Evolutionary conservation across 2,797 vertebrate species (phyloP), one percentile per base, ranked within the genome.

Genomic region (Arvicola amphibius): DNA sequence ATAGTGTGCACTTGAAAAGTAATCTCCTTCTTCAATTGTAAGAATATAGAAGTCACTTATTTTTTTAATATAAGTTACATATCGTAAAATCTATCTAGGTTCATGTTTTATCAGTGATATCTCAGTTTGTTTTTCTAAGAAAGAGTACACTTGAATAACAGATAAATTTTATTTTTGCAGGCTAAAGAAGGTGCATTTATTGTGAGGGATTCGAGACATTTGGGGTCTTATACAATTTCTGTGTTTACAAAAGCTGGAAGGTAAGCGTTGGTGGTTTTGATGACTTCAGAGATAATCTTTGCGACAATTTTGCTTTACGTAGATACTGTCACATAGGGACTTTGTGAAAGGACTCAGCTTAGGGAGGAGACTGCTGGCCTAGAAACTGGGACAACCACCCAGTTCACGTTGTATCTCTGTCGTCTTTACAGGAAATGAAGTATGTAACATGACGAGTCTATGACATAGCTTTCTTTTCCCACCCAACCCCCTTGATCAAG

Each of bases 201-300:
- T 90, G 99, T 99, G 88, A 99, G 99, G 93, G 99, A 99, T 95
- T 99, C 99, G 59, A 99, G 99, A 94, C 99, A 98, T 94, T 98
- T 98, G 56, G 99, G 99, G 25, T 96, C 98, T 71, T 99, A 99
- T 97, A 99, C 98, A 0, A 99, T 99, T 37, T 99, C 99, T 0
- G 97, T 99, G 78, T 99, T 99, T 92, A 98, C 98, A 0, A 99
- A 80, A 95, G 98, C 97, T 37, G 96, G 97, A 78, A 98, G 99
- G 99, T 99, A 97, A 98, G 97, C 61, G 71, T n/a, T 11, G 78
- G 17, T 97, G 96, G 40, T 53, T 87, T 77, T 32, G 13, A 0
- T 74, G 43, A n/a, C 88, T 94, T 84, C 79, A 94, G 46, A 90
- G 73, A 89, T 91, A 95, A 5, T 80, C 9, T 16, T 27, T 76